Evolutionary conservation across 1,140 invertebrate genomes (phyloP), one percentile per base, ranked within the genome.

Genomic region (Lordiphosa mommai): DNA sequence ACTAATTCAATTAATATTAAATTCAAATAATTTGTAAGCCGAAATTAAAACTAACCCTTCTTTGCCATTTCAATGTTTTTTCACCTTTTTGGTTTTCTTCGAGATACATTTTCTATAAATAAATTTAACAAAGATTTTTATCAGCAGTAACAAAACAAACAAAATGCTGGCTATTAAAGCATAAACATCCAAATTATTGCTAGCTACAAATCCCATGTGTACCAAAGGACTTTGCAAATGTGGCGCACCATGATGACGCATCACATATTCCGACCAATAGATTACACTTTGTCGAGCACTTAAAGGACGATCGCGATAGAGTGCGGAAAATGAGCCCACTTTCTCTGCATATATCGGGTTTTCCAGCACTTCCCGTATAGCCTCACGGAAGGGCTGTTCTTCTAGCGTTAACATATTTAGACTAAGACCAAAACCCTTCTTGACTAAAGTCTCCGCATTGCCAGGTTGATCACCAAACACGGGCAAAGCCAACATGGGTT

Each of bases 401-500:
- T 74, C 88, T 0, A 91, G 67, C 10, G 76, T 73, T 0, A 72
- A 41, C 8, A 82, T 71, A 10, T 86, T 59, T 7, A 91, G 14
- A 3, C 34, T 64, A 41, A 89, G 66, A 10, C 89, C 91, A 41
- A 89, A 90, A 2, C 90, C 91, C 6, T 76, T 73, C n/a, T 87
- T 52, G 14, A 90, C 72, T 2, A 89, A 84, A 41, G 88, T 84
- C 1, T 89, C 72, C 10, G 91, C 82, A 58, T 92, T 93, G 9
- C 87, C 88, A 3, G 69, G 85, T 69, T 94, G 93, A 69, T 94
- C 92, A n/a, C 89, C 90, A 46, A 93, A 91, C 17, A 94, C 84
- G 9, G 94, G 94, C 36, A 94, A 89, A 1, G 92, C 92, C 12
- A 95, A 88, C 30, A 94, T 90, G 1, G 94, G 94, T 7, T 93